Evolutionary conservation across 2,113 vertebrate species (phyloP).

Genomic region (Pterophyllum scalare): DNA sequence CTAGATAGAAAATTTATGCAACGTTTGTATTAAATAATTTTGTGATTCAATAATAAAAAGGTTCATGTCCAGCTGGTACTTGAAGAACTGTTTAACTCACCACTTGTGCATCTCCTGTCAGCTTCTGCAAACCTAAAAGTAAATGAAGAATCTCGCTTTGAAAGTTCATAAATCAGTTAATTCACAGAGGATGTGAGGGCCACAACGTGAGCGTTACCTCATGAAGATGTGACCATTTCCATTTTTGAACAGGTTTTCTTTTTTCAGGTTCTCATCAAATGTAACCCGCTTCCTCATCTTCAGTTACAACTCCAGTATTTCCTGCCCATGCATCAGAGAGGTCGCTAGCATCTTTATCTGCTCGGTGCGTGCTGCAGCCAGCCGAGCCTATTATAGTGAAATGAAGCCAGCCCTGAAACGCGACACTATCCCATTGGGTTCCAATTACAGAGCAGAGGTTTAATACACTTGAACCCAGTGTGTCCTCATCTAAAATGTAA

Average conservation of each 20-base stretch:
- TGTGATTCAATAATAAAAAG: neutral
- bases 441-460: slow-evolving; percentile 59
- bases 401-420: slow-evolving; percentile 48
- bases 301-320: neutral
- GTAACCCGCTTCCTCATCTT: slow-evolving; percentile 68
- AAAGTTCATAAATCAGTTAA: neutral
- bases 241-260: slow-evolving; percentile 36
- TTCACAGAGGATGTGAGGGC: neutral
- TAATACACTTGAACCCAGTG: slow-evolving; percentile 45
- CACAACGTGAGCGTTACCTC: slow-evolving; percentile 40
- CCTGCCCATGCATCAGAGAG: neutral
- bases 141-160: neutral
- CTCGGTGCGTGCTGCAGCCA: slow-evolving; percentile 18
- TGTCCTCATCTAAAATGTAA: slow-evolving; percentile 61
- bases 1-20: neutral
- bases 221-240: slow-evolving; percentile 23
- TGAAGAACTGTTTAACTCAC: slow-evolving; percentile 33
- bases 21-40: neutral
- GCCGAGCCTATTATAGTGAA: slow-evolving; percentile 37
- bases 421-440: slow-evolving; percentile 37
- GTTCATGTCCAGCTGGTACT: neutral
- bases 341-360: neutral
- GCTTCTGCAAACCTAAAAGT: slow-evolving; percentile 50
- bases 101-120: slow-evolving; percentile 6
- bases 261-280: slow-evolving; percentile 64